These are phyloP conservation scores for Phylloscopus collybita DNA, from an alignment of 2,797 vertebrate species.

Conservation along the genomic window DNA sequence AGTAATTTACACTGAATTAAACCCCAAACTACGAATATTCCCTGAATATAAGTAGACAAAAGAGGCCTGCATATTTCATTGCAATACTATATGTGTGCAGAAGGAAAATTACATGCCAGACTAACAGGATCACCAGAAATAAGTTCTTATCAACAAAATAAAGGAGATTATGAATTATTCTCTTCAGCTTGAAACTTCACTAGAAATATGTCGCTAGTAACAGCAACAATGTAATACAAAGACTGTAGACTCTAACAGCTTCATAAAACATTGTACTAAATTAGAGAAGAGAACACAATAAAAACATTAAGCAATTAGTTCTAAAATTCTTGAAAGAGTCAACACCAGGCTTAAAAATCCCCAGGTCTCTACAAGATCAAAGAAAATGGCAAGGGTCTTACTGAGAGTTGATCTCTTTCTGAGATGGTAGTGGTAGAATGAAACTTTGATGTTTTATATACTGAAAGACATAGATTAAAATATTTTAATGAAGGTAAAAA, in stretches of 20 bases:
- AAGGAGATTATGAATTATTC: constrained; percentile 33
- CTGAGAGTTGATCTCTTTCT: constrained; percentile 49
- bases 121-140: neutral
- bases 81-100: neutral
- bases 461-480: constrained; percentile 56
- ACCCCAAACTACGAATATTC: neutral
- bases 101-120: neutral
- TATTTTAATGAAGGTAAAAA: constrained; percentile 56
- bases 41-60: neutral
- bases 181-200: constrained; percentile 19
- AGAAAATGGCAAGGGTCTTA: constrained; percentile 60
- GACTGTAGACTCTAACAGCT: neutral
- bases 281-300: constrained; percentile 46
- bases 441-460: constrained; percentile 64
- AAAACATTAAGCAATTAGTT: constrained; percentile 63
- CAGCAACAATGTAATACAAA: neutral
- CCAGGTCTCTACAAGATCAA: constrained; percentile 60
- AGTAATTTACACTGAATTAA: neutral
- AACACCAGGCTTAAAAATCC: constrained; percentile 57
- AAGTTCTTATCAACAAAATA: neutral
- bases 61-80: neutral
- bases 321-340: constrained; percentile 51
- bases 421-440: constrained; percentile 5
- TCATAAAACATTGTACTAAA: constrained; percentile 15
- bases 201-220: neutral